A percentile compares a stretch with the other conserved stretches of the same genome.
phyloP scores from a whole-genome alignment of 2,888 invertebrate species.

The Orthosia gracilis region DNA sequence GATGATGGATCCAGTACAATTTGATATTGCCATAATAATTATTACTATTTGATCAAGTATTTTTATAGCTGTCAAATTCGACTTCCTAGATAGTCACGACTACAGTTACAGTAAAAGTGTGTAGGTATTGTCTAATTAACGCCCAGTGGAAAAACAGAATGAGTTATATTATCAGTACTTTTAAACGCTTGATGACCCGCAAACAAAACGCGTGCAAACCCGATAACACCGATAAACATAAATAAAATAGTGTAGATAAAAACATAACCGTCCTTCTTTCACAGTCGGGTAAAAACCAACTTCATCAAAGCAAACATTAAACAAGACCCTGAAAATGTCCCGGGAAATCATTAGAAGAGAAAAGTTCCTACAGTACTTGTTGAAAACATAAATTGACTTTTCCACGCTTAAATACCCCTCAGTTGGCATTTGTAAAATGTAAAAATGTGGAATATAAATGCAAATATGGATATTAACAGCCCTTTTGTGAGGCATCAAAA shows the following conservation, averaged over 20 bases:
- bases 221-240: too few species aligned
- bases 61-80: too few species aligned
- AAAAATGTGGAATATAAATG: conserved; percentile 61
- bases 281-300: neutral
- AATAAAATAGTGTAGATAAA: neutral
- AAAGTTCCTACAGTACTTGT: conserved; percentile 37
- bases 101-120: too few species aligned
- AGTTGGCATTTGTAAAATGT: conserved; percentile 54
- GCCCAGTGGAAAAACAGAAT: too few species aligned
- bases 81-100: too few species aligned
- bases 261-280: neutral
- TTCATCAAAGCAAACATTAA: conserved; percentile 25
- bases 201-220: neutral
- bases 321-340: conserved; percentile 37
- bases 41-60: too few species aligned
- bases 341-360: conserved; percentile 50
- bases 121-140: too few species aligned
- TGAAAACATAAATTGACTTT: conserved; percentile 58
- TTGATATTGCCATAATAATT: too few species aligned
- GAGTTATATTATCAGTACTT: neutral
- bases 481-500: conserved; percentile 57
- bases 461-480: conserved; percentile 60
- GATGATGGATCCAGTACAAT: too few species aligned
- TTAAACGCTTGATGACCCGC: neutral
- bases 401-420: conserved; percentile 50